Evolutionary conservation across 2,113 vertebrate genomes (phyloP).

Genomic region (Rhineura floridana): DNA sequence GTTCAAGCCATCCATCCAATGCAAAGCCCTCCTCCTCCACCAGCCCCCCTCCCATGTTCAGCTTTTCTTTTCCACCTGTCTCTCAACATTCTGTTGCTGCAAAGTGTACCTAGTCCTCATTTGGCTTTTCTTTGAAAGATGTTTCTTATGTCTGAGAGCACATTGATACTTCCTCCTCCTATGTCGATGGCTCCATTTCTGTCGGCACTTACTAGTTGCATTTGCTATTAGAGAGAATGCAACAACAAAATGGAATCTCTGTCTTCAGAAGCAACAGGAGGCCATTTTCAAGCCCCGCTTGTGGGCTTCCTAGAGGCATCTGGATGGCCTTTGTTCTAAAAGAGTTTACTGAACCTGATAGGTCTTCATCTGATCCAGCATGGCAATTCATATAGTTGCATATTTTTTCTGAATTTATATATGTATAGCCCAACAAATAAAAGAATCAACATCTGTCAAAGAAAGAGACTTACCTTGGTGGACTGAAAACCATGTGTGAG

Average conservation of each 20-base stretch:
- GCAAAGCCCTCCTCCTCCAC: no score
- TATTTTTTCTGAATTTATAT: neutral
- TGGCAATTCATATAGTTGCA: neutral
- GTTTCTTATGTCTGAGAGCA: no score
- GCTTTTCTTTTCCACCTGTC: no score
- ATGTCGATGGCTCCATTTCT: neutral
- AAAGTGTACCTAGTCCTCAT: no score
- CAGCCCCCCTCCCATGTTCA: no score
- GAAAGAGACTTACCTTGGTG: slow-evolving; percentile 6
- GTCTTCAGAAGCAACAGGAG: neutral
- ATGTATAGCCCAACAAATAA: neutral
- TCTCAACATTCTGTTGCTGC: no score
- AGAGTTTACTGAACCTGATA: neutral
- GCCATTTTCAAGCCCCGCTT: neutral
- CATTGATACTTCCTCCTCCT: neutral
- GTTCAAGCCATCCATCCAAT: no score
- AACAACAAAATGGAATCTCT: neutral
- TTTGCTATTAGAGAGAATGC: neutral
- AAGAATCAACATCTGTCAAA: neutral
- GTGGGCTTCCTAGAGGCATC: neutral
- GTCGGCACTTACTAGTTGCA: no score
- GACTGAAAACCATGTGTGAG: neutral
- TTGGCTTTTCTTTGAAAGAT: no score
- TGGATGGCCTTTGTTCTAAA: neutral
- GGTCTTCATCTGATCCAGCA: neutral